Evolutionary conservation across 2,797 vertebrate species (phyloP), one percentile per base, ranked within the genome.

Genomic region (Spinibarbus caldwelli): DNA sequence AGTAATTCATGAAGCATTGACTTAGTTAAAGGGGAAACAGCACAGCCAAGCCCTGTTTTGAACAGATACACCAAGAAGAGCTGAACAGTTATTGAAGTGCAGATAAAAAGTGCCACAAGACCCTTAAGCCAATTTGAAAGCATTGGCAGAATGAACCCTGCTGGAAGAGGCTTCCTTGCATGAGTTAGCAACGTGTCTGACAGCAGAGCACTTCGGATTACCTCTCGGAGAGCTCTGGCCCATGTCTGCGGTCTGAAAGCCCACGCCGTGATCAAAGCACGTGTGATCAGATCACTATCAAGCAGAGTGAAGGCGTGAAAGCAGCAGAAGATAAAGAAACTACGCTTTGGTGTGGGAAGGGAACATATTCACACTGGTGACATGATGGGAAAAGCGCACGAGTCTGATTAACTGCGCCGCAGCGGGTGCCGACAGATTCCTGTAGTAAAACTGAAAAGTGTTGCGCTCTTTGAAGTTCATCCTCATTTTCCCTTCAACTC

Each of bases 101-200:
- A 62, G 76, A 85, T 86, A 85, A 85, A 75, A 84, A 66, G 64
- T 29, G 47, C 57, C 85, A 79, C 75, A 84, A 76, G 79, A 73
- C 70, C 62, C 82, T 76, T 88, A 86, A 85, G 87, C 70, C 80
- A 86, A 64, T 87, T 87, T 86, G 78, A 64, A 88, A 84, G 83
- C 80, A 36, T 43, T 73, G 57, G 75, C 71, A 70, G 75, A 85
- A 54, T 87, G 80, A 41, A 36, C 54, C 71, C 57, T 26, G 21
- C 83, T 78, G 67, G 38, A 88, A 64, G 62, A 87, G 34, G 52
- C 83, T 83, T 82, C 11, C 43, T 86, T 89, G 83, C 82, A 78
- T 89, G 57, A 82, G 67, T 68, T 86, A 85, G 66, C 75, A 87
- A 85, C 49, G 45, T 85, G 54, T 85, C 67, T 86, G 78, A 84